These are phyloP conservation scores for Pseudococcus longispinus DNA, from an alignment of 2,888 invertebrate genomes.

Conservation along the genomic window DNA sequence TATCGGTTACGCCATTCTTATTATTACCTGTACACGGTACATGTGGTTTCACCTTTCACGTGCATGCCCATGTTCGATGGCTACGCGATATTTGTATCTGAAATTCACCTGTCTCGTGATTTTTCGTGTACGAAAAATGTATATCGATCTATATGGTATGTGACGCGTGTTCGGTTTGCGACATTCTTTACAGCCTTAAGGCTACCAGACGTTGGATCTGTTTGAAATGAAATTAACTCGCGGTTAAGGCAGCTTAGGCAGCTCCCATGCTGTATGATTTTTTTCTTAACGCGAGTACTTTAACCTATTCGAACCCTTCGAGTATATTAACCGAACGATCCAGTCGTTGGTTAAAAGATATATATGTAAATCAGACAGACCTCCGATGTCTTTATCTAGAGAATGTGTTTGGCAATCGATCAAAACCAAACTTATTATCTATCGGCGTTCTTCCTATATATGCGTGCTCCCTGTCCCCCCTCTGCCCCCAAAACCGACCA, in stretches of 20 bases:
- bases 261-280: not conserved
- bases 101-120: not conserved
- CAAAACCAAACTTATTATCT: not conserved
- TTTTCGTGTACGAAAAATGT: not conserved
- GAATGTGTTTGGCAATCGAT: constrained; percentile 16
- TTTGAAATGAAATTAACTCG: not conserved
- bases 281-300: not conserved
- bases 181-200: not conserved
- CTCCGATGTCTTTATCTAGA: not conserved
- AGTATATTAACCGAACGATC: not conserved
- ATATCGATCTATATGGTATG: not conserved
- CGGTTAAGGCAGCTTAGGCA: not conserved
- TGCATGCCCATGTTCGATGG: not conserved
- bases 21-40: not conserved
- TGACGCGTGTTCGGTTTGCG: not conserved
- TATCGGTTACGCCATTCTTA: not conserved
- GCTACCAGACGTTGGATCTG: not conserved
- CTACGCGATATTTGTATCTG: not conserved
- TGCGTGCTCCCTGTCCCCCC: not conserved
- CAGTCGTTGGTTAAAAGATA: not conserved
- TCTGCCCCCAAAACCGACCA: not conserved
- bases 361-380: constrained; percentile 14
- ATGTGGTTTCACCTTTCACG: constrained; percentile 15
- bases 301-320: not conserved
- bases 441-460: not conserved